Conservation (phyloP, 2,888 invertebrate species). For the Diabrotica balteata region DNA sequence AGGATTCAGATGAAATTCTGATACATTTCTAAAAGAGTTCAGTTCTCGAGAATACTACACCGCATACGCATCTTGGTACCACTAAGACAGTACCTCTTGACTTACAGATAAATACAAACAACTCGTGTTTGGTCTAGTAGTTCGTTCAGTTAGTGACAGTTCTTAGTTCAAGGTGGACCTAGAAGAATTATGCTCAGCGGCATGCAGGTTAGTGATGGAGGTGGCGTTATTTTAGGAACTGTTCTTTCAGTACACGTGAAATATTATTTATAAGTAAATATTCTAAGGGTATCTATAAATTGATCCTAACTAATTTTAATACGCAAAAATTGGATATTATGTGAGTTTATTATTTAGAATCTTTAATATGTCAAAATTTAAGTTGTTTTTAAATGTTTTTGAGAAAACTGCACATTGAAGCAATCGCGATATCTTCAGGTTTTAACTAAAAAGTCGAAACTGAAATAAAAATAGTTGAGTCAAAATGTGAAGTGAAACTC, state of each 20-base stretch:
- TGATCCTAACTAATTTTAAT: no score
- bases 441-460: no score
- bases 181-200: slow-evolving; percentile 44
- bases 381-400: no score
- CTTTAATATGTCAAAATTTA: no score
- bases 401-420: no score
- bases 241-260: neutral
- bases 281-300: no score
- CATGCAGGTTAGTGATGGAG: slow-evolving; percentile 48
- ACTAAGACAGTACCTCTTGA: slow-evolving; percentile 4
- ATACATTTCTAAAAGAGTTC: slow-evolving; percentile 58
- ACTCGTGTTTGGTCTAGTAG: slow-evolving; percentile 15
- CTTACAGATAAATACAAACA: slow-evolving; percentile 1
- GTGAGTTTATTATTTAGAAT: no score
- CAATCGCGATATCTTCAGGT: no score
- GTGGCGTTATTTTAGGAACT: neutral
- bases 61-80: slow-evolving; percentile 12
- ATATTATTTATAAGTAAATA: no score
- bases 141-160: slow-evolving; percentile 48
- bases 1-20: slow-evolving; percentile 56
- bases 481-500: no score
- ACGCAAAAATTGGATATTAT: no score
- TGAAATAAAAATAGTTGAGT: no score
- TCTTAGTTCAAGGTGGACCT: slow-evolving; percentile 44
- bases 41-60: slow-evolving; percentile 27